Conservation (phyloP, 1,140 invertebrate genomes). For the Semibalanus balanoides region DNA sequence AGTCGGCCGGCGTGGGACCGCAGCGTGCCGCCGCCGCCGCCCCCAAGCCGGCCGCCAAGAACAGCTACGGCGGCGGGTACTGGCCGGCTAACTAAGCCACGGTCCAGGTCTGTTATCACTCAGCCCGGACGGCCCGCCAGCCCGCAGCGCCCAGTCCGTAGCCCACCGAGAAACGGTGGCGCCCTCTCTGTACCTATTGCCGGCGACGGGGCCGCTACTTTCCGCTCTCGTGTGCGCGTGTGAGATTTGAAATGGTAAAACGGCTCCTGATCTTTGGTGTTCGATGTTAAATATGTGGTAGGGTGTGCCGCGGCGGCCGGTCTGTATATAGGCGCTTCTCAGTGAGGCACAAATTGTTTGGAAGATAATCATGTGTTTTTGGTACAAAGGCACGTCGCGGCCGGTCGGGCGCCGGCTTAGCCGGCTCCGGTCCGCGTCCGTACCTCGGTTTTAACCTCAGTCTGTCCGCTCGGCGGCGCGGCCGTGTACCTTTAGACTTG, state of each 20-base stretch:
- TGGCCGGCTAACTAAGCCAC: neutral
- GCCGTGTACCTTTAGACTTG: neutral
- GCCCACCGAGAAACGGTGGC: too few relatives aligned
- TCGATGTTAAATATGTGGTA: neutral
- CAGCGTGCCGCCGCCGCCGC: neutral
- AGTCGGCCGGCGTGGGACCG: neutral
- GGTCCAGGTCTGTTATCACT: too few relatives aligned
- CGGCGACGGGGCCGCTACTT: neutral
- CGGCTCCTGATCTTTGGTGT: neutral
- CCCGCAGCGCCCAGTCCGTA: too few relatives aligned
- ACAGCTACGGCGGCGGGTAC: neutral
- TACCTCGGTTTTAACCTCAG: neutral
- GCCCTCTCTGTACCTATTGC: neutral
- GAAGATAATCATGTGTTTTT: neutral
- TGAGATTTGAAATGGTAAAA: neutral
- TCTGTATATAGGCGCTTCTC: neutral
- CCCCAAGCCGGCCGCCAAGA: neutral
- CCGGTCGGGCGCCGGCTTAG: too few relatives aligned
- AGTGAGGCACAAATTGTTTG: neutral
- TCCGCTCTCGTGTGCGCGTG: neutral
- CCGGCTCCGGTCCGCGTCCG: too few relatives aligned
- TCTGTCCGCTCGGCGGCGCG: neutral
- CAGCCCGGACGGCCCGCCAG: too few relatives aligned
- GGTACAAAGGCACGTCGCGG: neutral
- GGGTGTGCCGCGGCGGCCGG: neutral